phyloP scores from a whole-genome alignment of 2,888 invertebrate genomes.

The Diaperis boleti region DNA sequence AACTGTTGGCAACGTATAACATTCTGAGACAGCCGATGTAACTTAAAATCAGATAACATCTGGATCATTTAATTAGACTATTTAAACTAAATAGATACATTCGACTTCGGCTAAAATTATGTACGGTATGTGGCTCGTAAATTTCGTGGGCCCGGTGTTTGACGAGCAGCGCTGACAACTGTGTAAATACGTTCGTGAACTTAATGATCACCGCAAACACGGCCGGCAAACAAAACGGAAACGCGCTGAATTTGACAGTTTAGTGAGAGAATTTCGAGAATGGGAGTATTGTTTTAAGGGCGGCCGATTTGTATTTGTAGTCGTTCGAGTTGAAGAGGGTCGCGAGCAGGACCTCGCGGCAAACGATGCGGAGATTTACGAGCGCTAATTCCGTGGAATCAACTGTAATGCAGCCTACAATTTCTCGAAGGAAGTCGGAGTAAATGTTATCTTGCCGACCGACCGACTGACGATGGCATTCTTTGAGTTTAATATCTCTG shows the following conservation, averaged over 20 bases:
- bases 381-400: conserved; percentile 32
- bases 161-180: conserved; percentile 54
- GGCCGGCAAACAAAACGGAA: conserved; percentile 38
- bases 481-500: conserved; percentile 30
- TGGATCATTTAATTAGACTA: too few species aligned
- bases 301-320: too few species aligned
- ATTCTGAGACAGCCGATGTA: too few species aligned
- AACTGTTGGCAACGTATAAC: too few species aligned
- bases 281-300: conserved; percentile 42
- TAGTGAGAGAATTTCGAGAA: conserved; percentile 45
- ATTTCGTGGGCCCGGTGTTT: conserved; percentile 47
- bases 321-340: background rate
- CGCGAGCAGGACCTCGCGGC: background rate
- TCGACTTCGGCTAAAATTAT: too few species aligned
- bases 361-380: conserved; percentile 9
- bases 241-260: conserved; percentile 47
- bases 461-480: conserved; percentile 29
- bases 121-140: conserved; percentile 38
- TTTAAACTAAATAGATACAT: too few species aligned
- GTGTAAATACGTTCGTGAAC: conserved; percentile 54
- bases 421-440: conserved; percentile 33
- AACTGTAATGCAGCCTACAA: conserved; percentile 24
- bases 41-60: too few species aligned
- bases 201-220: conserved; percentile 54
- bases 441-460: conserved; percentile 34